Evolutionary conservation across 2,113 vertebrate species (phyloP).

Genomic region (Mastomys natalensis): DNA sequence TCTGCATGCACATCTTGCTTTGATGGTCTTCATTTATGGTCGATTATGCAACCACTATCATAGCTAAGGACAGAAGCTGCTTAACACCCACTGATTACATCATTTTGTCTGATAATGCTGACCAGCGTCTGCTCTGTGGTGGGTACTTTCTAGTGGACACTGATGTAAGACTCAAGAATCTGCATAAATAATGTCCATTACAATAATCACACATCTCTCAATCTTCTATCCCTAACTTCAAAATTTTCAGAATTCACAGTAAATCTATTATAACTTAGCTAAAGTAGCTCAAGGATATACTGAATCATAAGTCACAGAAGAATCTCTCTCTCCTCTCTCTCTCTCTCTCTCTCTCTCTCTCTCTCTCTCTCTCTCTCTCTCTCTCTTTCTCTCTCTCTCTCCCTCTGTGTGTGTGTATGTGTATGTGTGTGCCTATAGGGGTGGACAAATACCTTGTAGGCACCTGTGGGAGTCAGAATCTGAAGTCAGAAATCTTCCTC

Average conservation of each 20-base stretch:
- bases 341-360: too few relatives aligned
- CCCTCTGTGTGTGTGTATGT: too few relatives aligned
- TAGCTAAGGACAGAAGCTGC: neutral
- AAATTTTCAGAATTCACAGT: neutral
- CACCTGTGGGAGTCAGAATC: neutral
- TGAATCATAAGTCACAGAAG: neutral
- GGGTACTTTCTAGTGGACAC: neutral
- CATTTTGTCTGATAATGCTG: neutral
- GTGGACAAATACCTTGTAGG: too few relatives aligned
- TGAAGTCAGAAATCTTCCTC: neutral
- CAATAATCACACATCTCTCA: neutral
- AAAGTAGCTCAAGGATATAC: neutral
- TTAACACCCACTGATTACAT: neutral
- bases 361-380: too few relatives aligned
- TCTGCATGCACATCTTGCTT: neutral
- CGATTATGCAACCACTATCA: neutral
- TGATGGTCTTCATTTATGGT: neutral
- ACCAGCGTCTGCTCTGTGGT: neutral
- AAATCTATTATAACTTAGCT: neutral
- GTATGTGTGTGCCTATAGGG: too few relatives aligned
- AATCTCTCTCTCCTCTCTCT: too few relatives aligned
- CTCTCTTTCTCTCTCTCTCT: too few relatives aligned
- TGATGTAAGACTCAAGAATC: neutral
- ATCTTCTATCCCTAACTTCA: neutral
- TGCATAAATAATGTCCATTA: neutral